Percentiles rank a stretch among this genome's conserved stretches.
Evolutionary conservation across 2,888 invertebrate genomes (phyloP).

Genomic region (Mythimna ferrago): DNA sequence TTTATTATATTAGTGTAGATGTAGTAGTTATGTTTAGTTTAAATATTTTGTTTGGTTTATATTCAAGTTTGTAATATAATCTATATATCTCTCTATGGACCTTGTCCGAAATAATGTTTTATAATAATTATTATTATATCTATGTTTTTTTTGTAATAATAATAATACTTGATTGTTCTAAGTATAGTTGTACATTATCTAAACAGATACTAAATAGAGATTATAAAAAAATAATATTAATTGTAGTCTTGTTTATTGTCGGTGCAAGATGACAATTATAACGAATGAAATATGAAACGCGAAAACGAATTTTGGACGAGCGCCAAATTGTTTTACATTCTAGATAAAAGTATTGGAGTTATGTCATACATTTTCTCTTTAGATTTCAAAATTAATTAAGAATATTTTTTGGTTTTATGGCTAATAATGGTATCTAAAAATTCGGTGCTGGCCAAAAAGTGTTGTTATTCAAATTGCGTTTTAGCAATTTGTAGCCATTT

Average conservation of each 20-base stretch:
- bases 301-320: slow-evolving; percentile 17
- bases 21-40: no score
- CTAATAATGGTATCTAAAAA: slow-evolving; percentile 1
- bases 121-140: no score
- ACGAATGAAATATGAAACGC: slow-evolving; percentile 17
- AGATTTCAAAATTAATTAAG: slow-evolving; percentile 3
- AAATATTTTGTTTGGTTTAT: no score
- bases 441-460: not conserved
- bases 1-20: no score
- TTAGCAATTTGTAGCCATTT: slow-evolving; percentile 34
- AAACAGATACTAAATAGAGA: no score
- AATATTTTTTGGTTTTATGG: not conserved
- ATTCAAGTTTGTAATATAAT: no score
- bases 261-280: slow-evolving; percentile 5
- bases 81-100: no score
- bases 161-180: no score
- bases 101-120: no score
- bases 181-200: no score
- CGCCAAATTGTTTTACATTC: slow-evolving; percentile 38
- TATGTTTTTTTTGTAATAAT: no score
- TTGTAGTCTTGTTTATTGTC: not conserved
- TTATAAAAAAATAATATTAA: not conserved
- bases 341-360: slow-evolving; percentile 17
- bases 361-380: slow-evolving; percentile 21
- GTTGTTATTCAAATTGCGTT: slow-evolving; percentile 34